phyloP scores from a whole-genome alignment of 2,797 vertebrate genomes.

The Helicolenus hilgendorfi region DNA sequence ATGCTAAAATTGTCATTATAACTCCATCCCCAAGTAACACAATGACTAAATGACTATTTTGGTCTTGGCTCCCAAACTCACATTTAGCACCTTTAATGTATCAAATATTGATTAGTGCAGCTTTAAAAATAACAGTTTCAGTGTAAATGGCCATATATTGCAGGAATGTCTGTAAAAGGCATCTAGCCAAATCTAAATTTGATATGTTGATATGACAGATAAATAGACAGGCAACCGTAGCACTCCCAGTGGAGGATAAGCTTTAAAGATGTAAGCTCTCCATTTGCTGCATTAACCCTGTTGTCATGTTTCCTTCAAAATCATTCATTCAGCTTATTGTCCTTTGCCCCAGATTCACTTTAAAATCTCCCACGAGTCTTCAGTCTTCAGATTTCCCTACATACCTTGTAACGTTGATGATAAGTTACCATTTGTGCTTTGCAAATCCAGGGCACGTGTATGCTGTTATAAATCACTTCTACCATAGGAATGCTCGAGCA shows the following conservation, averaged over 20 bases:
- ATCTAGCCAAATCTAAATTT: not conserved
- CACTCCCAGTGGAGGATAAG: not conserved
- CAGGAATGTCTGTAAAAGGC: not conserved
- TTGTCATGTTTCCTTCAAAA: not conserved
- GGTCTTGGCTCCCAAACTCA: no score
- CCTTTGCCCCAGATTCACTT: not conserved
- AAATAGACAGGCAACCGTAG: not conserved
- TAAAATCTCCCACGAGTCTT: not conserved
- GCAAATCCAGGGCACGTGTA: not conserved
- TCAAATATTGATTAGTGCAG: not conserved
- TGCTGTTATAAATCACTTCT: not conserved
- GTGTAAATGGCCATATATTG: not conserved
- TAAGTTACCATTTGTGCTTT: not conserved
- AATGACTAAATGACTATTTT: no score
- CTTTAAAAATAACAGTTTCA: not conserved
- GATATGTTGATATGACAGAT: not conserved
- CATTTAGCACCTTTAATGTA: not conserved
- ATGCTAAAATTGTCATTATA: no score
- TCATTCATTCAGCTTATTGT: not conserved
- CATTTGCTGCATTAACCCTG: not conserved
- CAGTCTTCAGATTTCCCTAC: not conserved
- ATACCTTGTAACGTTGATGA: not conserved
- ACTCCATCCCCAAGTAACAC: no score
- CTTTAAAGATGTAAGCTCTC: not conserved
- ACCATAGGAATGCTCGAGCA: not conserved